Percentiles rank a stretch among this genome's conserved stretches.
phyloP scores from a whole-genome alignment of 2,888 invertebrate species.

The Microplitis manilae region DNA sequence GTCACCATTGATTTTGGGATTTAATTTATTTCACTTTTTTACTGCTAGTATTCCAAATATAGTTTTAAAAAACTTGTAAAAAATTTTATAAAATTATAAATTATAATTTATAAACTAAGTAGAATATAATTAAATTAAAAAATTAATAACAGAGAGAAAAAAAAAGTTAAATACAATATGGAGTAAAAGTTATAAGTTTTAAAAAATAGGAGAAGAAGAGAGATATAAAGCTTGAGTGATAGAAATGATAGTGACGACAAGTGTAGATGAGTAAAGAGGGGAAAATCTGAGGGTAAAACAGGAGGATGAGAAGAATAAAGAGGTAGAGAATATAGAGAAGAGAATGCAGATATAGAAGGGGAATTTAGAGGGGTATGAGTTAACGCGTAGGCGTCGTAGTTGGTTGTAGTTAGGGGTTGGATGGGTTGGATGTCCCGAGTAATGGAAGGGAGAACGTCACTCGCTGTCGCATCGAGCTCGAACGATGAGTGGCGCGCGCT shows the following conservation, averaged over 20 bases:
- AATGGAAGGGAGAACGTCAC: slow-evolving; percentile 58
- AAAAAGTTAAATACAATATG: too few relatives aligned
- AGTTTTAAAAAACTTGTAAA: too few relatives aligned
- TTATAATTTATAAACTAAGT: too few relatives aligned
- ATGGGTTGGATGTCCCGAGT: slow-evolving; percentile 2
- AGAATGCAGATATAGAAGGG: background rate
- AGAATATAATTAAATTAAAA: too few relatives aligned
- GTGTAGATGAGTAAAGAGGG: background rate
- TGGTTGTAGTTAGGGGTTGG: background rate
- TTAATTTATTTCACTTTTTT: too few relatives aligned
- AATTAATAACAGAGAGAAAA: too few relatives aligned
- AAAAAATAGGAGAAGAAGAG: too few relatives aligned
- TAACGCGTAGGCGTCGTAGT: background rate
- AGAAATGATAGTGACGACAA: background rate
- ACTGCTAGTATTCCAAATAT: too few relatives aligned
- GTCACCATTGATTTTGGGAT: too few relatives aligned
- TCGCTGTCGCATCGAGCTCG: slow-evolving; percentile 68
- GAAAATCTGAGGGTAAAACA: background rate
- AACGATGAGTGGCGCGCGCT: slow-evolving; percentile 68
- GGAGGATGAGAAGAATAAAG: background rate
- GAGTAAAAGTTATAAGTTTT: too few relatives aligned
- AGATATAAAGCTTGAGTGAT: background rate
- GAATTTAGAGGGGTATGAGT: slow-evolving; percentile 9
- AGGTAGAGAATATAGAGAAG: background rate
- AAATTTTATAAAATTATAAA: too few relatives aligned